Base-by-base conservation (phyloP, 2,113 vertebrate genomes). In the Psittacara wagleri region DNA sequence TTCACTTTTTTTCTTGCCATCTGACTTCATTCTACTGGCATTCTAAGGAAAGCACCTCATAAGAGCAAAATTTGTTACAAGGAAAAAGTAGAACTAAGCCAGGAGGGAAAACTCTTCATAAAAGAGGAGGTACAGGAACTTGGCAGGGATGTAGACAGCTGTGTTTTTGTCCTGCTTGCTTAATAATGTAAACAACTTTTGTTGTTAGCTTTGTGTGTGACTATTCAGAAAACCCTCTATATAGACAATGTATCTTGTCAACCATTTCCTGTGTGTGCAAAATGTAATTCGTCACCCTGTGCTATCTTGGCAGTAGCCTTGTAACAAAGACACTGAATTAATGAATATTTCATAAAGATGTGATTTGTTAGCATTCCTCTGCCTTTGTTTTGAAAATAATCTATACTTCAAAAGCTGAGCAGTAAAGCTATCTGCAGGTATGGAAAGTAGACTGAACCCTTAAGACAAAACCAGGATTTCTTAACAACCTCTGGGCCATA, bases 291-390 rank as follows among this genome's bases (percentile, higher is more conserved):
- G 93, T 98, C 97, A 97, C 95, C 96, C 96, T 92, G 96, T 7
- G 19, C 94, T 97, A 97, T 57, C 70, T 94, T 96, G 94, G 96
- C 95, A 98, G 96, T 96, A 96, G 80, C 66, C 95, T 97, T 97
- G 87, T 96, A 96, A 97, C 96, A 91, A 97, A 93, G 89, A 94
- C 90, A 91, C 70, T 94, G 95, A 96, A 97, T 88, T 90, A 97
- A 98, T 98, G 97, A 97, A 98, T 98, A 98, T 98, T 98, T 98
- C 97, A 98, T 98, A 97, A 97, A 97, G 93, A 94, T 97, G 91
- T 97, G 97, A 98, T 97, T 98, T 98, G 98, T 98, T 97, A 97
- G 79, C 75, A 97, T 83, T 97, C 92, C 75, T 96, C 64, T 93
- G 86, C 88, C 83, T 98, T 94, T 97, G 89, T 95, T 97, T 97